Base-by-base conservation (phyloP, 2,888 invertebrate species). In the Thalpophila matura region DNA sequence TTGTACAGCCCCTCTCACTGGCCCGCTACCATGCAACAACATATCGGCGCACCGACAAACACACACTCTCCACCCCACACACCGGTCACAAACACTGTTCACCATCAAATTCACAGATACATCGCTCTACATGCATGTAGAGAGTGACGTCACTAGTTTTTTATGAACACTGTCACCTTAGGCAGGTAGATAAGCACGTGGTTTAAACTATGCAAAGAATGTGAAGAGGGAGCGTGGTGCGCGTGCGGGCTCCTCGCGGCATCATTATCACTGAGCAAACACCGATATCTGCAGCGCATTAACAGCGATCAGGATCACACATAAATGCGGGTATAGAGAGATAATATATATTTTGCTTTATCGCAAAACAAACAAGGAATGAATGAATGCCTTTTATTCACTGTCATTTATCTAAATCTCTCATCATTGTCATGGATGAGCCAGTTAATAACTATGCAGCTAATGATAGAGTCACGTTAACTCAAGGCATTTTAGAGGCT, bases 1-100 rank as follows among this genome's bases (percentile, higher is more conserved):
- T 95, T 89, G 91, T 94, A 91, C 89, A 88, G 89, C 89, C 90
- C 91, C 91, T 89, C 91, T 89, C 87, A 81, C 86, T 87, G 80
- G 83, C 82, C 81, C 73, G 78, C 83, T 81, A 86, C 89, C 91
- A 95, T 91, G 86, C 92, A 93, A 91, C 92, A 91, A 92, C 95
- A 95, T 95, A 92, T 90, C 94, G 93, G 85, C 91, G 86, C 86
- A 83, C 89, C 88, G 86, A 86, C 82, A 81, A 74, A 79, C 83
- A 73, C 76, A 83, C 85, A 79, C 84, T 79, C 86, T 81, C 73
- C 81, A 78, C 84, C 69, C 79, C 80, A 85, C 83, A 86, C 86
- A 82, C 81, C 75, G 81, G 81, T 79, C 81, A 85, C 85, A 72
- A 75, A 67, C 85, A 82, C 87, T 80, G 57, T 77, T 84, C 85